Evolutionary conservation across 2,113 vertebrate species (phyloP).

Genomic region (Lophotis ruficrista): DNA sequence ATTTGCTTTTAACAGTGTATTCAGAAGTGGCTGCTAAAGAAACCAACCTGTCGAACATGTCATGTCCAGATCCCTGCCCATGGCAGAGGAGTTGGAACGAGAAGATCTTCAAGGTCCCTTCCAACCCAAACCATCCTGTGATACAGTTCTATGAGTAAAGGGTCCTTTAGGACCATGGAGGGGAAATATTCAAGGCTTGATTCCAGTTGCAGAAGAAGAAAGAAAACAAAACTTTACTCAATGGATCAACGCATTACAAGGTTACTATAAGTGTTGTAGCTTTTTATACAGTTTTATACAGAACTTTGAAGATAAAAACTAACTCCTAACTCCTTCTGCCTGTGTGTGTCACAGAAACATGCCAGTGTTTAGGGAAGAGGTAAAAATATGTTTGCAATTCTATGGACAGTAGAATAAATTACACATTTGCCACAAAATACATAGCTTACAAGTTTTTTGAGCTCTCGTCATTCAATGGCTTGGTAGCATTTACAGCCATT

Average conservation of each 20-base stretch:
- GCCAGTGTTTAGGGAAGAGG: not conserved
- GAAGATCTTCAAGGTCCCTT: too few relatives aligned
- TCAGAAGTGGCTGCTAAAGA: constrained; percentile 69
- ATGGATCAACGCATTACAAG: not conserved
- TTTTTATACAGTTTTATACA: not conserved
- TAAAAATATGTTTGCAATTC: not conserved
- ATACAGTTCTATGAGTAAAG: not conserved
- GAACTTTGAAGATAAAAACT: not conserved
- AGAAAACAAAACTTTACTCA: not conserved
- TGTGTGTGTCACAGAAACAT: not conserved
- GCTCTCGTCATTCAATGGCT: accelerated
- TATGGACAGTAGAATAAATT: not conserved
- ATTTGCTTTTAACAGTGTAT: constrained; percentile 46
- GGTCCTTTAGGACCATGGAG: not conserved
- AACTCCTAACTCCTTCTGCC: not conserved
- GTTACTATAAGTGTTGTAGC: not conserved
- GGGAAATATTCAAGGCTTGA: not conserved
- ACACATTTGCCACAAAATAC: not conserved
- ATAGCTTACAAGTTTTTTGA: not conserved
- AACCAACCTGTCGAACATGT: constrained; percentile 50
- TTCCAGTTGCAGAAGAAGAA: not conserved
- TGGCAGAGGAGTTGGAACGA: not conserved
- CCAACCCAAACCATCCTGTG: not conserved
- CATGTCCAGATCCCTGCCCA: constrained; percentile 22
- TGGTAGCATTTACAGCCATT: not conserved